Conservation (phyloP, 2,797 vertebrate genomes). For the Enteromius anoplus region DNA sequence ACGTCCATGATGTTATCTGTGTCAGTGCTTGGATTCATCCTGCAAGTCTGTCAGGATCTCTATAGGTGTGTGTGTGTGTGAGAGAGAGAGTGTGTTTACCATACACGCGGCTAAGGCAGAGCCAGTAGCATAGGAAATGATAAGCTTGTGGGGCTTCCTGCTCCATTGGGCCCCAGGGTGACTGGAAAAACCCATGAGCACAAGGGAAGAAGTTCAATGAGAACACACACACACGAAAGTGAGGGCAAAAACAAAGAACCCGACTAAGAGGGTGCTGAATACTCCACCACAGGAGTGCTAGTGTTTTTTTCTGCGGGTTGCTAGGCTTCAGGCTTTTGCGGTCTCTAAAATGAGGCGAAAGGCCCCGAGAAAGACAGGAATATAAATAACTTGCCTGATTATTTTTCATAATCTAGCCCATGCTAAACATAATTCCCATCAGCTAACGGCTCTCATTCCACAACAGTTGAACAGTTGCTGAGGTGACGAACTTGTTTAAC, state of each 20-base stretch:
- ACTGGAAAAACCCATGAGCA: conserved; percentile 62
- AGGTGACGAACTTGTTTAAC: conserved; percentile 11
- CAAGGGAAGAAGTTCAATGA: conserved; percentile 50
- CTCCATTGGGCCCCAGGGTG: conserved; percentile 49
- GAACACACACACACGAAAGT: conserved; percentile 13
- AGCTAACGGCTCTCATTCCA: background rate
- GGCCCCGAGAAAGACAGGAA: conserved; percentile 28
- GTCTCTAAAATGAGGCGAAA: conserved; percentile 33
- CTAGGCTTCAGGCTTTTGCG: conserved; percentile 40
- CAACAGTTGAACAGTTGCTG: conserved; percentile 10
- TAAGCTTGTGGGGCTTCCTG: conserved; percentile 61
- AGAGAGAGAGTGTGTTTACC: conserved; percentile 22
- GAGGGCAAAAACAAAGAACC: conserved; percentile 26
- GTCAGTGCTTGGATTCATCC: conserved; percentile 40
- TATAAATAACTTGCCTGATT: conserved; percentile 39
- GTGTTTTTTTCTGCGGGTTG: conserved; percentile 33
- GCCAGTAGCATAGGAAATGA: conserved; percentile 57
- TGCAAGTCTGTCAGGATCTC: conserved; percentile 8
- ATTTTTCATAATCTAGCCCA: conserved; percentile 37
- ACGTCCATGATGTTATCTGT: conserved; percentile 24
- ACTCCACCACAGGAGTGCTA: conserved; percentile 20
- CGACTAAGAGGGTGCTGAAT: conserved; percentile 25
- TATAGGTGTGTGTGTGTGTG: no score
- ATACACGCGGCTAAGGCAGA: conserved; percentile 4
- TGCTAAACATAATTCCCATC: conserved; percentile 27